Evolutionary conservation across 2,797 vertebrate genomes (phyloP).

Genomic region (Glyptemys insculpta): DNA sequence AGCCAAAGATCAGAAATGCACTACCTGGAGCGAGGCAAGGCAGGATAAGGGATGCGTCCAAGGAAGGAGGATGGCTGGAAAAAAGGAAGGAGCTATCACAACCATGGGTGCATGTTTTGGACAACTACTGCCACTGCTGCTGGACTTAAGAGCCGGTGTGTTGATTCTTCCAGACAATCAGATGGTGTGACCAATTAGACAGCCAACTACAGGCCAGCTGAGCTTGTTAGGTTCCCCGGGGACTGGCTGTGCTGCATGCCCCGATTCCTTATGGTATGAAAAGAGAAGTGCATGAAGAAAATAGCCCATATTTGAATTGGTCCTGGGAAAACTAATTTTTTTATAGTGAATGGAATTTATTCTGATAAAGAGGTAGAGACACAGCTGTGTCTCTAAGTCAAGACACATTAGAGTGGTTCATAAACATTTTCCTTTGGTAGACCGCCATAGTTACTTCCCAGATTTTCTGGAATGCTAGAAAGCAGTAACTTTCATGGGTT

Average conservation of each 20-base stretch:
- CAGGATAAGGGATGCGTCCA: background rate
- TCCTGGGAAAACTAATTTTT: no score
- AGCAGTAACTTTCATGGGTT: background rate
- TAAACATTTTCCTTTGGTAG: background rate
- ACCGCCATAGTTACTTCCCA: background rate
- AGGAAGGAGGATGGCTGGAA: background rate
- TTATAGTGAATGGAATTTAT: background rate
- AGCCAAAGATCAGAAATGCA: background rate
- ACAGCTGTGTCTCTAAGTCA: background rate
- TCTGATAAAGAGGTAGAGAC: background rate
- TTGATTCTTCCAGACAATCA: background rate
- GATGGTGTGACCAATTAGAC: background rate
- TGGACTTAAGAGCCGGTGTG: background rate
- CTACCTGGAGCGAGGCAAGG: background rate
- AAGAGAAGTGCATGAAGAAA: background rate
- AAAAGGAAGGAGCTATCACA: background rate
- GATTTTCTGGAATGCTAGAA: no score
- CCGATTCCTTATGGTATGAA: background rate
- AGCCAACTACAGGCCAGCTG: background rate
- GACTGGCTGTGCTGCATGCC: background rate
- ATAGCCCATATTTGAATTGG: background rate
- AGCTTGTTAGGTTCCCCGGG: background rate
- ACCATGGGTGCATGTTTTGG: background rate
- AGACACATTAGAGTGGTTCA: background rate
- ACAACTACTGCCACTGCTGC: background rate